A percentile compares a stretch with the other conserved stretches of the same genome.
These are phyloP conservation scores for Eupithecia tripunctaria DNA, from an alignment of 2,888 invertebrate genomes.

Conservation along the genomic window DNA sequence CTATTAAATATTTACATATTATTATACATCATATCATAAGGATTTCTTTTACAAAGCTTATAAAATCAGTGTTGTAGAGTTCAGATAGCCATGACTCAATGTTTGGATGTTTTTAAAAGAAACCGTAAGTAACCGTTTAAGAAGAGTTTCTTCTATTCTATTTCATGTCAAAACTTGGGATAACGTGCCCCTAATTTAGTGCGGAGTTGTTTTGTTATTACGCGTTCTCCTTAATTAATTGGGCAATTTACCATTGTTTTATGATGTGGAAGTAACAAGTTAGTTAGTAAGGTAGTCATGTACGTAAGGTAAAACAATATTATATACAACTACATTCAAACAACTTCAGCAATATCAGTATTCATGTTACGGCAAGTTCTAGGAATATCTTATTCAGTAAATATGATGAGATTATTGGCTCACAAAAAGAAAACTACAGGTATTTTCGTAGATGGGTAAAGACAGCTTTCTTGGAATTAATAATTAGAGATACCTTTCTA, in stretches of 20 bases:
- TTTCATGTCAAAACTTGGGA: constrained; percentile 43
- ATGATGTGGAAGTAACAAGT: constrained; percentile 11
- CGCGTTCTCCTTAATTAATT: constrained; percentile 27
- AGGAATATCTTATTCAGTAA: not conserved
- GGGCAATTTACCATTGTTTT: constrained; percentile 29
- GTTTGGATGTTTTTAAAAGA: not conserved
- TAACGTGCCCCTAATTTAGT: constrained; percentile 38
- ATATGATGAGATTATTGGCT: not conserved
- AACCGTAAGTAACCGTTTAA: constrained; percentile 42
- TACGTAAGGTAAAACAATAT: not conserved
- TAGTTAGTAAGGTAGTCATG: not conserved
- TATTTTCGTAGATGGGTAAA: not conserved
- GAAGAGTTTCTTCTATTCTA: constrained; percentile 44
- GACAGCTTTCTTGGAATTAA: too few relatives aligned
- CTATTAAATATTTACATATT: not conserved
- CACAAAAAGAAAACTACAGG: not conserved
- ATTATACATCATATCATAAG: too few relatives aligned
- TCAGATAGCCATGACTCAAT: not conserved
- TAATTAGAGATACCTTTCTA: not conserved
- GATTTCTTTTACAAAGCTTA: not conserved
- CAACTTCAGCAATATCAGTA: not conserved
- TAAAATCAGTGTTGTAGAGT: not conserved
- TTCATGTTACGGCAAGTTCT: not conserved
- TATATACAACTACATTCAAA: not conserved
- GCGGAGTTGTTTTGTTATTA: constrained; percentile 35